Evolutionary conservation across 2,113 vertebrate species (phyloP), one percentile per base, ranked within the genome.

Genomic region (Tragelaphus imberbis): DNA sequence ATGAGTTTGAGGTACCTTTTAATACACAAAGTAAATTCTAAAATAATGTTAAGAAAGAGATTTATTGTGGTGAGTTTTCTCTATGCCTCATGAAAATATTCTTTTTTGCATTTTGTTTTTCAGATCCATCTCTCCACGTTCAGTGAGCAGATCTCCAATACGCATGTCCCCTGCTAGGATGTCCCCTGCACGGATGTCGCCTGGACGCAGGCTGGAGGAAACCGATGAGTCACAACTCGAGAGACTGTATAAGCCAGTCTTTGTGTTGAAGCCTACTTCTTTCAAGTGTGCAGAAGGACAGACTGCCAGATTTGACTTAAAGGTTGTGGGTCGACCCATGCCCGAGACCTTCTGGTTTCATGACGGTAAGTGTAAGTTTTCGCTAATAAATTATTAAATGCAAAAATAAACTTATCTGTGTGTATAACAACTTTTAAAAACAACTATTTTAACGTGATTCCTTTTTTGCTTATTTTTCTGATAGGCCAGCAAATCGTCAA

Each of bases 281-380:
- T 99, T 99, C 96, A 99, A 99, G 97, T 99, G 99, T 97, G 98
- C 99, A 44, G 99, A 99, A 98, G 99, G 99, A 2, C 99, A 99
- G 95, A 99, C 99, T 33, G 99, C 99, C 98, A 99, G 99, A 99
- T 99, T 99, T 98, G 99, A 99, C 98, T 97, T 99, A 94, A 99
- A 99, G 98, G 99, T 99, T 94, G 99, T 99, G 75, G 99, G 99
- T 90, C 99, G 99, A 98, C 99, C 99, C 51, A 99, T 99, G 99
- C 99, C 99, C 2, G 99, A 99, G 77, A 99, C 99, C 0, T 99
- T 99, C 97, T 99, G 99, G 99, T 99, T 99, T 98, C 99, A 99
- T 97, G 99, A 99, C 75, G 99, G 99, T 99, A 98, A 97, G 65
- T 71, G 25, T 49, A 6, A 80, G 9, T 5, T 77, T 97, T 86